A percentile compares a stretch with the other conserved stretches of the same genome.
Evolutionary conservation across 2,797 vertebrate species (phyloP).

Genomic region (Sebastes paucispinis): DNA sequence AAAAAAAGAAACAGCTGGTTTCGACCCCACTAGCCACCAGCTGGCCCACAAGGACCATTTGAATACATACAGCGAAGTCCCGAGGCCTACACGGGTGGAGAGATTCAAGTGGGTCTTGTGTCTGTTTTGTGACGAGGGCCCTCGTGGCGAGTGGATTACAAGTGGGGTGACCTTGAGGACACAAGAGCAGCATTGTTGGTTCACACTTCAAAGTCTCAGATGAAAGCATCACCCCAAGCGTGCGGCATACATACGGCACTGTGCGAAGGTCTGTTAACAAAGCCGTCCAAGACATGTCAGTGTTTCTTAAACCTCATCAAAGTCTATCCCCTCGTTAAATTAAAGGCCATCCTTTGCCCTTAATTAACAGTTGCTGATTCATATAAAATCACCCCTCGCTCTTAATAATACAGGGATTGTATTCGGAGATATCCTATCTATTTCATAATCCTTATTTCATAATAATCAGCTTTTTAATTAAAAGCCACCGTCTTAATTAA

Average conservation of each 20-base stretch:
- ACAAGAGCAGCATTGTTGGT: constrained; percentile 45
- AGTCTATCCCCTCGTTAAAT: not conserved
- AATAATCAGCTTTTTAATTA: constrained; percentile 71
- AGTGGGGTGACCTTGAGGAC: constrained; percentile 45
- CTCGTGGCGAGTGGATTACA: constrained; percentile 24
- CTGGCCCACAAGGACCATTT: constrained; percentile 5
- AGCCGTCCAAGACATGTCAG: not conserved
- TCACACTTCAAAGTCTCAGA: constrained; percentile 30
- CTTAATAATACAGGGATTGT: constrained; percentile 31
- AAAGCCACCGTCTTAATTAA: constrained; percentile 67
- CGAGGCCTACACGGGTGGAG: not conserved
- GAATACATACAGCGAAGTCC: not conserved
- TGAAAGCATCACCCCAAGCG: not conserved
- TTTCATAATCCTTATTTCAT: constrained; percentile 54
- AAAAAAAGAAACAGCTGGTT: constrained; percentile 44
- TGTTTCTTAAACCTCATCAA: not conserved
- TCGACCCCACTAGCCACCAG: not conserved
- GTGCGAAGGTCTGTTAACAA: not conserved
- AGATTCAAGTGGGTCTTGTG: constrained; percentile 30
- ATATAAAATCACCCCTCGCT: constrained; percentile 31
- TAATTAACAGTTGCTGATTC: constrained; percentile 33
- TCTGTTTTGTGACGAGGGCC: constrained; percentile 19
- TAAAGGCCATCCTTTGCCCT: not conserved
- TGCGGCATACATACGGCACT: not conserved
- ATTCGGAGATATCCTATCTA: constrained; percentile 30